Base-by-base conservation (phyloP, 2,888 invertebrate genomes). In the Vannuccia rotundouncinata region DNA sequence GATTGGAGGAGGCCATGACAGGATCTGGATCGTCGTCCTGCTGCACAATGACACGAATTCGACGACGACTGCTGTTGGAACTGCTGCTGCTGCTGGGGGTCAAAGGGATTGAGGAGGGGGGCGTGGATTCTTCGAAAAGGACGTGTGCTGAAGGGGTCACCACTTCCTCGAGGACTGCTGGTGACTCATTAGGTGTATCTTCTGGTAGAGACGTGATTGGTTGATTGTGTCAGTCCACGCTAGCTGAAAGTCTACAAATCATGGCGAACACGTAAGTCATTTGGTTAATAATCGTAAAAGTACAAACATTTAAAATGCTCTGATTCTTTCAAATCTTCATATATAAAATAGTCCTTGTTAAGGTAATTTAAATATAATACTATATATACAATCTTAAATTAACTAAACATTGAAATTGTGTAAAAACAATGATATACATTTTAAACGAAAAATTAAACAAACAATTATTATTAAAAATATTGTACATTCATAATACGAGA, bases 131-230 rank as follows among this genome's bases (percentile, higher is more conserved):
- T 66, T 5, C 17, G 2, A 22, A 27, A 22, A 22, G 17, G 10
- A 22, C 22, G 10, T 5, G 66, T n/a, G 25, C 5, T 5, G 22
- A 5, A n/a, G 66, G 5, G 25, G 10, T 66, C 10, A 22, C 66
- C 5, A 22, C 5, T 5, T 5, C 22, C 5, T 13, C 10, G 66
- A 22, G 10, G 66, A 2, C 22, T n/a, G 25, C 2, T 22, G 66
- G 5, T 5, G 66, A 22, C 66, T 5, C 5, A 5, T 22, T 22
- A 27, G 25, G 66, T 13, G 66, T n/a, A 66, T 66, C 66, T 22
- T 66, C 25, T 66, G 22, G 22, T 5, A 5, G 66, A 66, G 66
- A 66, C 66, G 66, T 66, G 66, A 66, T 66, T 66, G 66, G 66
- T 66, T 66, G 66, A 5, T 66, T 13, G 66, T 22, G 25, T 13